Evolutionary conservation across 2,888 invertebrate genomes (phyloP).

Genomic region (Sinohyriopsis cumingii): DNA sequence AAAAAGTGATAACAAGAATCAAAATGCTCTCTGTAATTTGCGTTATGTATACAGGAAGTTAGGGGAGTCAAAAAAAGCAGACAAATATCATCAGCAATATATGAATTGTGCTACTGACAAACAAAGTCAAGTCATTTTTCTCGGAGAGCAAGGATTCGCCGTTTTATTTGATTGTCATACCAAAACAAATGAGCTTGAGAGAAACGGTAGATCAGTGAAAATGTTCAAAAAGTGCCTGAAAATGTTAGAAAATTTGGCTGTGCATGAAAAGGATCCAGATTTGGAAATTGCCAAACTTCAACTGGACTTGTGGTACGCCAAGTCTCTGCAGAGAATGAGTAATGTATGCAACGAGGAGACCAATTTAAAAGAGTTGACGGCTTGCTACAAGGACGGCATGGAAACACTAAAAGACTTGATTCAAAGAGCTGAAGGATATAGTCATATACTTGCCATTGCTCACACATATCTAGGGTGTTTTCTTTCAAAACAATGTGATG

Average conservation of each 20-base stretch:
- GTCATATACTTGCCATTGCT: background rate
- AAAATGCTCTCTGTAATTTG: constrained; percentile 4
- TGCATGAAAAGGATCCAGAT: too few relatives aligned
- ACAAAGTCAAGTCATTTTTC: background rate
- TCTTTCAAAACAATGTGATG: background rate
- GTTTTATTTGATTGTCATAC: constrained; percentile 7
- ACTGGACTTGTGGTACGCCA: constrained; percentile 9
- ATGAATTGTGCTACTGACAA: too few relatives aligned
- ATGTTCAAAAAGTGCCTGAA: background rate
- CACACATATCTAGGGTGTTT: constrained; percentile 2
- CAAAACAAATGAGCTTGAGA: background rate
- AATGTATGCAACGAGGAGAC: background rate
- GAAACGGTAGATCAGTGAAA: background rate
- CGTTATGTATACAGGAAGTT: constrained; percentile 2
- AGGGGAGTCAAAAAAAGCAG: constrained; percentile 1
- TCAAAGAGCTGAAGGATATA: background rate
- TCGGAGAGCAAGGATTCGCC: constrained; percentile 8
- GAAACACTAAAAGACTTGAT: too few relatives aligned
- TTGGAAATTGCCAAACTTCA: background rate
- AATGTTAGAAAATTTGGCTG: background rate
- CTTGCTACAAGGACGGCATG: too few relatives aligned
- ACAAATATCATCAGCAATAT: background rate
- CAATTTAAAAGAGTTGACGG: too few relatives aligned
- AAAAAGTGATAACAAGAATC: background rate
- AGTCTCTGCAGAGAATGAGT: background rate